Percentiles rank a stretch among this genome's conserved stretches.
phyloP scores from a whole-genome alignment of 2,888 invertebrate genomes.

The Schizaphis graminum region DNA sequence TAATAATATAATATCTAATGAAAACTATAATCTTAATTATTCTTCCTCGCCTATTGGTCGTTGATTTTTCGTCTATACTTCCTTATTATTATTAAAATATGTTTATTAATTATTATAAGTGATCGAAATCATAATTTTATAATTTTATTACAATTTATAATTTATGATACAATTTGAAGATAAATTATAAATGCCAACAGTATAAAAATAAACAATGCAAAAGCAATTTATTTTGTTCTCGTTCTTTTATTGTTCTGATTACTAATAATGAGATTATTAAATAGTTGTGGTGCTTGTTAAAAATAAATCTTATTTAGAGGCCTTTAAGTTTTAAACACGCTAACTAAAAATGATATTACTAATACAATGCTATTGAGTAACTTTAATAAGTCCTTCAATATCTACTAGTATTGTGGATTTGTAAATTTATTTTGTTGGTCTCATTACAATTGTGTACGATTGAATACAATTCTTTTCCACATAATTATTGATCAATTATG shows the following conservation, averaged over 20 bases:
- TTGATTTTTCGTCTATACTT: background rate
- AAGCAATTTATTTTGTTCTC: background rate
- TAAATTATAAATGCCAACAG: background rate
- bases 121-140: background rate
- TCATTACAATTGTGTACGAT: background rate
- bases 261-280: background rate
- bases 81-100: background rate
- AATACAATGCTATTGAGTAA: background rate
- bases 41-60: background rate
- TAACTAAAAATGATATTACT: background rate
- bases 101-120: background rate
- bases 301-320: background rate
- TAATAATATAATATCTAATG: background rate
- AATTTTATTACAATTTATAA: background rate
- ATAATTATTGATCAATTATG: background rate
- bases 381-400: background rate
- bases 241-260: background rate
- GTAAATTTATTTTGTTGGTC: slow-evolving; percentile 1
- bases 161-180: background rate
- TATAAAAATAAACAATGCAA: background rate
- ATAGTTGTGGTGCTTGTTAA: background rate
- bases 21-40: background rate
- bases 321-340: background rate
- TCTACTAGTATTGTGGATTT: background rate
- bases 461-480: background rate